Base-by-base conservation (phyloP, 2,113 vertebrate species). In the Ammodramus savannarum region DNA sequence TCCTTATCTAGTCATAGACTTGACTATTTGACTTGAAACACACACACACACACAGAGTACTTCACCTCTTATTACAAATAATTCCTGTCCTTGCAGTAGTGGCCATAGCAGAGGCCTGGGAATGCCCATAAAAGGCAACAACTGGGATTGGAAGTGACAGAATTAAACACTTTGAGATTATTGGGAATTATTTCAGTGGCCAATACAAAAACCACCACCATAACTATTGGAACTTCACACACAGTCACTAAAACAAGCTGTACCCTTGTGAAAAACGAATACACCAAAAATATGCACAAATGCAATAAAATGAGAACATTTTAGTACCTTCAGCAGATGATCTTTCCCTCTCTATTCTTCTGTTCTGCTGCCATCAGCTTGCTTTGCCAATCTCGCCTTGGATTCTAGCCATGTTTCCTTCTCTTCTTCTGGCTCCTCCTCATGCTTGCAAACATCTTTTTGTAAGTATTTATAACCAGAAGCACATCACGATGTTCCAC, bases 391-490 rank as follows among this genome's bases (percentile, higher is more conserved):
- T 59, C 73, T 89, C 0, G 31, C 52, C 80, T 89, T 93, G 79
- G 68, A 88, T 58, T 90, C 43, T 32, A 86, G 90, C 59, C 89
- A 80, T 1, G 36, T 26, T 86, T 86, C 76, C 76, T 94, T 90
- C 89, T 86, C 57, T 54, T 96, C 92, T 95, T 95, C 89, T 67
- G 80, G 65, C 57, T 95, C 68, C 46, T 96, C 68, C 89, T 86
- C 61, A 36, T 7, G 80, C 86, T 93, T 78, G 89, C 88, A 90
- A 90, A 81, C 1, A 57, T 52, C 91, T 93, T 95, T 95, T 95
- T 67, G 19, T n/a, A 89, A 86, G 88, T 72, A 93, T 92, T 96
- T 95, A 74, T 65, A 95, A 95, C 83, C 80, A 84, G 59, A 90
- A 88, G 68, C 1, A 4, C 32, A 88, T 90, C 76, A 75, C 2